Percentiles rank a stretch among this genome's conserved stretches.
phyloP scores from a whole-genome alignment of 2,888 invertebrate species.

The Tenthredo mesomela region DNA sequence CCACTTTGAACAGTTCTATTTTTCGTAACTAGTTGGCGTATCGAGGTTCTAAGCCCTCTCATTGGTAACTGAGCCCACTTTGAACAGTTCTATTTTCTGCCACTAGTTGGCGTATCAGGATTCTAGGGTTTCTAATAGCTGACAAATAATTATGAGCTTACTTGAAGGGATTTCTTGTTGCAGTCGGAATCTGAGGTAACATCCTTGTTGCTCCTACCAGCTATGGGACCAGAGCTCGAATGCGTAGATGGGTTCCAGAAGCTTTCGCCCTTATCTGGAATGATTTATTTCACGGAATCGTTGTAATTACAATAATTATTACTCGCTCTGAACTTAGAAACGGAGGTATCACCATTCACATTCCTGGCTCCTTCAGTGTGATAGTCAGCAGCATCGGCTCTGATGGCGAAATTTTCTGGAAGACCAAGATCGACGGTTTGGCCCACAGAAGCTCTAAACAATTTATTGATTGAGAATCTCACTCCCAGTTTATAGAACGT shows the following conservation, averaged over 20 bases:
- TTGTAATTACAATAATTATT: background rate
- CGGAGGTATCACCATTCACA: slow-evolving; percentile 68
- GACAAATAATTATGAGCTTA: background rate
- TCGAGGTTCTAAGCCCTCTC: too few relatives aligned
- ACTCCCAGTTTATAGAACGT: background rate
- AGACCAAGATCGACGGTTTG: slow-evolving; percentile 53
- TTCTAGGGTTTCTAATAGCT: too few relatives aligned
- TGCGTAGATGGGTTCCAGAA: background rate
- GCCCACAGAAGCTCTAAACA: background rate
- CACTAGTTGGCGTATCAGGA: too few relatives aligned
- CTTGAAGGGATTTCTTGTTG: background rate
- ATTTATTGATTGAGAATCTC: background rate
- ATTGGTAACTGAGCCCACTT: too few relatives aligned
- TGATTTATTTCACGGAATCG: background rate
- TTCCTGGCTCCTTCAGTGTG: slow-evolving; percentile 83
- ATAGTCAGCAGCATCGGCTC: slow-evolving; percentile 69
- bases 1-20: too few relatives aligned
- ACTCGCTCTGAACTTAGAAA: background rate
- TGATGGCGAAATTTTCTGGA: slow-evolving; percentile 64
- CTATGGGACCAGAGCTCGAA: background rate
- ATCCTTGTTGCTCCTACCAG: background rate
- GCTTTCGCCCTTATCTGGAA: background rate
- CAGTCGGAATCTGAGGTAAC: background rate
- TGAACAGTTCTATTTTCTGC: too few relatives aligned
- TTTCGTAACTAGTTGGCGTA: too few relatives aligned